phyloP scores from a whole-genome alignment of 2,888 invertebrate genomes.

The Scaptomyza reducta region DNA sequence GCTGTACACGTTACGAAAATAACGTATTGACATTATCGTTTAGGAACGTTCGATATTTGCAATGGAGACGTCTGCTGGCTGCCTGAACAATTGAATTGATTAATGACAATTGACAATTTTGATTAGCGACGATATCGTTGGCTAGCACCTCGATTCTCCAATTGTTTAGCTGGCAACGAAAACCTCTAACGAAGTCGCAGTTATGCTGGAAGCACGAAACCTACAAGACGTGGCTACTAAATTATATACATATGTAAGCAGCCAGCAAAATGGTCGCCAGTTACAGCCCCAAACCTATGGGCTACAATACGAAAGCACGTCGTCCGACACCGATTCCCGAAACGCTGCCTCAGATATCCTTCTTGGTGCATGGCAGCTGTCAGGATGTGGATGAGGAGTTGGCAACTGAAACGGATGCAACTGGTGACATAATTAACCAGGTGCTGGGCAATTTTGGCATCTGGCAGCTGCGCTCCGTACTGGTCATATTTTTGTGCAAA shows the following conservation, averaged over 20 bases:
- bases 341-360: slow-evolving; percentile 25
- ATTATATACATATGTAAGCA: slow-evolving; percentile 39
- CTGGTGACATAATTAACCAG: slow-evolving; percentile 71
- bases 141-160: slow-evolving; percentile 38
- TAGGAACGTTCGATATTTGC: slow-evolving; percentile 52
- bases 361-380: slow-evolving; percentile 16
- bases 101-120: slow-evolving; percentile 42
- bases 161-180: slow-evolving; percentile 43
- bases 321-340: slow-evolving; percentile 41
- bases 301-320: slow-evolving; percentile 29
- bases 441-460: slow-evolving; percentile 83
- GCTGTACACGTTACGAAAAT: slow-evolving; percentile 1
- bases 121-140: slow-evolving; percentile 72
- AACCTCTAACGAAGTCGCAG: slow-evolving; percentile 61
- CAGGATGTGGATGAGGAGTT: slow-evolving; percentile 13
- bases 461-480: slow-evolving; percentile 84
- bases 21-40: slow-evolving; percentile 49
- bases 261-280: slow-evolving; percentile 28
- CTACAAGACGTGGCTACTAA: slow-evolving; percentile 54
- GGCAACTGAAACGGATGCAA: not conserved
- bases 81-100: slow-evolving; percentile 16
- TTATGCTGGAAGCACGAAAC: slow-evolving; percentile 58
- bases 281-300: slow-evolving; percentile 5
- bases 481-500: slow-evolving; percentile 84
- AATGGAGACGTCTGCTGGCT: slow-evolving; percentile 12